Evolutionary conservation across 2,113 vertebrate genomes (phyloP).

Genomic region (Zeus faber): DNA sequence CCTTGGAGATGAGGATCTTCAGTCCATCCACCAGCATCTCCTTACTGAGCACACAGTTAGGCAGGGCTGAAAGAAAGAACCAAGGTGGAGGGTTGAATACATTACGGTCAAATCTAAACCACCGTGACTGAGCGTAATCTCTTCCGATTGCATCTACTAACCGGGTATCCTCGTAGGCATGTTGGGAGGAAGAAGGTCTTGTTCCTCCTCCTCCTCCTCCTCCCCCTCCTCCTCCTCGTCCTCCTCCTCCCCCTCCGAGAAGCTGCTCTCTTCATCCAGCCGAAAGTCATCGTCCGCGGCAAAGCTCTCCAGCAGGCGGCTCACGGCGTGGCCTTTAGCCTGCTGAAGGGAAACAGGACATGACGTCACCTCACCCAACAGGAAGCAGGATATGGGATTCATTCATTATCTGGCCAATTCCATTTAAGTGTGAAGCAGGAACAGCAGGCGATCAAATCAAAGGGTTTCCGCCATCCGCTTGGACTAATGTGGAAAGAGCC

Average conservation of each 20-base stretch:
- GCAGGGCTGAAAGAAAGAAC: conserved; percentile 58
- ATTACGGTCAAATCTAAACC: too few relatives aligned
- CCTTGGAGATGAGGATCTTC: conserved; percentile 92
- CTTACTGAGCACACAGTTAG: conserved; percentile 86
- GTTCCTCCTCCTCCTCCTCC: conserved; percentile 6
- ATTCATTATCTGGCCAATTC: conserved; percentile 2
- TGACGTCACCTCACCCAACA: conserved; percentile 40
- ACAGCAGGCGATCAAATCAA: conserved; percentile 19
- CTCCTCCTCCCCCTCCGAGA: conserved; percentile 84
- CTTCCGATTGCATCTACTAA: conserved; percentile 37
- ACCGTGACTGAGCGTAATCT: conserved; percentile 5
- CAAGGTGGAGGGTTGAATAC: conserved; percentile 17
- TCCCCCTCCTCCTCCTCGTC: conserved; percentile 53
- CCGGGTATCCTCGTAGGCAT: conserved; percentile 70
- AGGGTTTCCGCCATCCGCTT: not conserved
- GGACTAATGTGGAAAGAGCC: too few relatives aligned
- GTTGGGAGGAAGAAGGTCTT: conserved; percentile 62
- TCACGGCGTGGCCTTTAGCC: conserved; percentile 85
- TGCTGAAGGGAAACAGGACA: conserved; percentile 44
- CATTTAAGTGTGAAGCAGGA: conserved; percentile 22
- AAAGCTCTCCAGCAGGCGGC: conserved; percentile 90
- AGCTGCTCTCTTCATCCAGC: conserved; percentile 89
- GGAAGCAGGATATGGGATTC: conserved; percentile 11
- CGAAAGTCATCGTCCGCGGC: conserved; percentile 84
- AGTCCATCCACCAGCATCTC: conserved; percentile 90